Evolutionary conservation across 2,888 invertebrate genomes (phyloP).

Genomic region (Odontothrips loti): DNA sequence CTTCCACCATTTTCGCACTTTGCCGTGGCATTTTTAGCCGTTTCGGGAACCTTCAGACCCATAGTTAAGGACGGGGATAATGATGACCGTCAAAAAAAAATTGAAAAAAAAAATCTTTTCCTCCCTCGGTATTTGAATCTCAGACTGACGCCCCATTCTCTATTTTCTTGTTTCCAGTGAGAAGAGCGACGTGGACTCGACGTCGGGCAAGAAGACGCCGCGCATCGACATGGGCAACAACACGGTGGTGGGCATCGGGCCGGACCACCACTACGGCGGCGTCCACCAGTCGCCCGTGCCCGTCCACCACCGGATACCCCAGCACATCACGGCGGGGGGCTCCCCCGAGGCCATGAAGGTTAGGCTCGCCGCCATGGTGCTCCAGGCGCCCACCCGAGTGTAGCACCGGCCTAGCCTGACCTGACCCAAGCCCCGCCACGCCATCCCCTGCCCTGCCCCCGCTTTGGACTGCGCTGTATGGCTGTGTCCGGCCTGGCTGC

Average conservation of each 20-base stretch:
- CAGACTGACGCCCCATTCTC: background rate
- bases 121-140: background rate
- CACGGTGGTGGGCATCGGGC: conserved; percentile 41
- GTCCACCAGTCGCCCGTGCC: conserved; percentile 50
- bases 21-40: too few species aligned
- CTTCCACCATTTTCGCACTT: too few species aligned
- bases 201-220: conserved; percentile 39
- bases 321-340: conserved; percentile 50
- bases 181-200: conserved; percentile 46
- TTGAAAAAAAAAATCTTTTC: too few species aligned
- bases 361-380: conserved; percentile 83
- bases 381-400: conserved; percentile 84
- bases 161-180: conserved; percentile 43
- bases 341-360: conserved; percentile 81
- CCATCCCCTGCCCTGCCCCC: background rate
- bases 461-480: background rate
- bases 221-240: conserved; percentile 43
- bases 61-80: too few species aligned
- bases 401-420: conserved; percentile 46
- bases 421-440: background rate
- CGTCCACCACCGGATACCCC: conserved; percentile 36
- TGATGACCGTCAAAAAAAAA: too few species aligned
- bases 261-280: conserved; percentile 46
- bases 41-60: too few species aligned
- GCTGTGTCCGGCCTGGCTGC: background rate